Base-by-base conservation (phyloP, 2,888 invertebrate species). In the Zygothrica quintamaculata region DNA sequence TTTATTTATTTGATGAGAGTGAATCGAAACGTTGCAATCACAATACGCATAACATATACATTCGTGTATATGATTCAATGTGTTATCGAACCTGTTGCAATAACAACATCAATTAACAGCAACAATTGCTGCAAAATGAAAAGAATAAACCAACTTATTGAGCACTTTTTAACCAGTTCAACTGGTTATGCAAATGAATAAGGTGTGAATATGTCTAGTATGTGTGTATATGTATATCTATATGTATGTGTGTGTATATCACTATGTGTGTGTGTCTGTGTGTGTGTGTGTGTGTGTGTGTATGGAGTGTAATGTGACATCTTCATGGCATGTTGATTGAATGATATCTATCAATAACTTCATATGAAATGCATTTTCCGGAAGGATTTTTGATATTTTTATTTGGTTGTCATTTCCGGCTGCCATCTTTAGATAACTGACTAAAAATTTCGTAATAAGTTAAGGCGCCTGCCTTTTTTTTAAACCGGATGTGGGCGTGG, bases 111-210 rank as follows among this genome's bases (percentile, higher is more conserved):
- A 65, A 66, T 57, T 50, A 62, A 48, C 62, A 56, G 46, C 55
- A 44, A 53, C 52, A 65, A 68, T 65, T 60, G 65, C 65, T 61
- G 60, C 70, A 58, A 77, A 84, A 60, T 60, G 55, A 65, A 58
- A 72, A 56, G 52, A 66, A 48, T 46, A 46, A 75, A 37, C 48
- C 44, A 55, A 29, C 47, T 44, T 18, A 36, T 37, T 5, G 37
- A 51, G 43, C 46, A 34, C n/a, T n/a, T 39, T 57, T 58, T 71
- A 52, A 75, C 84, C 70, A 52, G 84, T 72, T 66, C 47, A 66
- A 84, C 82, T 73, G 87, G 82, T 82, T 86, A 82, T 86, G 86
- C 66, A 67, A 86, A 86, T 86, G 72, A 84, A 68, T 78, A 74
- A 78, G 84, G 84, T 71, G 73, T 67, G 50, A 57, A 33, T 31